Evolutionary conservation across 2,888 invertebrate genomes (phyloP).

Genomic region (Parnassius mnemosyne): DNA sequence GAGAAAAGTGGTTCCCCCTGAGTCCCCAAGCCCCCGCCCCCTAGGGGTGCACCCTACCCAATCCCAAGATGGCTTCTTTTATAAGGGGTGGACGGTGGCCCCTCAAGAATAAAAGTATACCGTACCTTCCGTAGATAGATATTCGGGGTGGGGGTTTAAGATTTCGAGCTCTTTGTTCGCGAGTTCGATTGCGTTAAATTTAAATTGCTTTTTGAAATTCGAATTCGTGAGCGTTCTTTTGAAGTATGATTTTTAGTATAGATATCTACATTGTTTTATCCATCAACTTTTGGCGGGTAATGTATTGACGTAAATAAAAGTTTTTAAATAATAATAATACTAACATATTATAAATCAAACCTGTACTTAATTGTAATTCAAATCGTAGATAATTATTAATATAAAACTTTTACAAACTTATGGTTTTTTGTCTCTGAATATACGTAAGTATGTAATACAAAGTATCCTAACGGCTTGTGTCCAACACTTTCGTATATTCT

Average conservation of each 20-base stretch:
- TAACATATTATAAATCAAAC: too few species aligned
- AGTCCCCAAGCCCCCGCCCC: conserved; percentile 40
- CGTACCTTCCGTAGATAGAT: conserved; percentile 67
- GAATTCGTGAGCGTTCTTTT: conserved; percentile 36
- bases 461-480: too few species aligned
- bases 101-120: conserved; percentile 77
- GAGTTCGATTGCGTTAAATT: conserved; percentile 67
- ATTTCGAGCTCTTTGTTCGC: conserved; percentile 45
- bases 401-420: too few species aligned
- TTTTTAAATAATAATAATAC: too few species aligned
- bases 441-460: too few species aligned
- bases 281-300: conserved; percentile 6
- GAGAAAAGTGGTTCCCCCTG: conserved; percentile 71
- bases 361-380: too few species aligned
- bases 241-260: conserved; percentile 37
- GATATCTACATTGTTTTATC: conserved; percentile 24
- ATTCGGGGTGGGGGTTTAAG: conserved; percentile 55
- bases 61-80: conserved; percentile 80
- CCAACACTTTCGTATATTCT: neutral
- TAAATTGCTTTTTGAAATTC: conserved; percentile 67
- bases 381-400: too few species aligned
- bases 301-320: neutral
- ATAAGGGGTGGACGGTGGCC: conserved; percentile 76
- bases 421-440: too few species aligned
- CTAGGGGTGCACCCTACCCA: conserved; percentile 44